Evolutionary conservation across 2,888 invertebrate genomes (phyloP), one percentile per base, ranked within the genome.

Genomic region (Hipparchia semele): DNA sequence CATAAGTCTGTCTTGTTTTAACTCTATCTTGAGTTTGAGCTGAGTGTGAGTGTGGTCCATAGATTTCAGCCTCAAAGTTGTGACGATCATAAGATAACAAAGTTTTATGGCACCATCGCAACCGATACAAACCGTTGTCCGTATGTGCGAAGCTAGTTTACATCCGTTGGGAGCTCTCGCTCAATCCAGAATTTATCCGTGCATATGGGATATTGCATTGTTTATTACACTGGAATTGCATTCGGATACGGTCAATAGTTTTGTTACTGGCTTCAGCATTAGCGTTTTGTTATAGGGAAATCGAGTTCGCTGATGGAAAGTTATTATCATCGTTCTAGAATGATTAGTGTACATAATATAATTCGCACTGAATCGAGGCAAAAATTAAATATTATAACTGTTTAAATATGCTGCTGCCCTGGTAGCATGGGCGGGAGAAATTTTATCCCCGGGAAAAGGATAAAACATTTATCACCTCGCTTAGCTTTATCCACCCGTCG

Each of bases 181-280:
- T 68, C 68, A 59, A 60, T 68, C 49, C 68, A 59, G 49, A 58
- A 68, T 68, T 51, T 68, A 68, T 68, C 65, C 65, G 33, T 58
- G 60, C 68, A 68, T 68, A 60, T 58, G 56, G 59, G 68, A 59
- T 68, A 68, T 68, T 60, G 59, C 68, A 68, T 68, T 68, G 68
- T 68, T 68, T 68, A 68, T 68, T 68, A 68, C 59, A 49, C 23
- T 59, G 59, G 51, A 68, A 68, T 68, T 59, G 60, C 59, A 68
- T 59, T 60, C 6, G 59, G 68, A 68, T 60, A 60, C 23, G 59
- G 59, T 68, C 68, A 49, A 68, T 68, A 51, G 49, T 49, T 68
- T 56, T 46, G 51, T 68, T 49, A 59, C 49, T 6, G 23, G 49
- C 64, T 64, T 13, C 23, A 64, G 33, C 51, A 65, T 60, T 60